Base-by-base conservation (phyloP, 2,113 vertebrate species). In the Pristiophorus japonicus region DNA sequence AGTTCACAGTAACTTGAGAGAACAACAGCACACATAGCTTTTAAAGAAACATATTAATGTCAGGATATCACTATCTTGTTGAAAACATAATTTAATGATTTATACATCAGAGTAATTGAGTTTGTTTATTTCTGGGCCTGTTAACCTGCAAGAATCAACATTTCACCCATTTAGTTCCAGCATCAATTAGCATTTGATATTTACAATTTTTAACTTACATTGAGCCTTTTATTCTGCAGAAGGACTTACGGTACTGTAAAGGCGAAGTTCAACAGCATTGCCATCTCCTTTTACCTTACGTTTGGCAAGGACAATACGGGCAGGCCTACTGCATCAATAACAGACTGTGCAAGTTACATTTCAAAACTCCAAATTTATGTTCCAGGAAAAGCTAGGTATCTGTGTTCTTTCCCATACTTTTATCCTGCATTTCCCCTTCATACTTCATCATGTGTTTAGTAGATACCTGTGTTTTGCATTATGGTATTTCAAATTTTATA, bases 301-400 rank as follows among this genome's bases (percentile, higher is more conserved):
- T 84, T 97, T 94, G 96, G 96, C 91, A 96, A 47, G 0, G 78
- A 96, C 0, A 0, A 22, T 34, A 16, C 92, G 0, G 96, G 97
- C 70, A 97, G 70, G 0, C 14, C 96, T 95, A 97, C 96, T 0
- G 0, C 96, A 0, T 7, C 38, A 90, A 96, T 95, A 2, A 55
- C 95, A 0, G 34, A 0, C 10, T 98, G 97, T 96, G 96, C 0
- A 1, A 95, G 62, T 59, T 34, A 0, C 87, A 96, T 97, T 88
- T 75, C 95, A 81, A 20, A 30, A 0, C 85, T 97, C 51, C 22
- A 0, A 0, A 0, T 96, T 0, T 95, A 0, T 4, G 62, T 97
- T 45, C 97, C 95, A 0, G 96, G 96, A 96, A 96, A 0, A 0
- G 0, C 96, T 0, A 96, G 95, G 97, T 98, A 97, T 0, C 97